phyloP scores from a whole-genome alignment of 2,797 vertebrate species.

The Streptopelia turtur region DNA sequence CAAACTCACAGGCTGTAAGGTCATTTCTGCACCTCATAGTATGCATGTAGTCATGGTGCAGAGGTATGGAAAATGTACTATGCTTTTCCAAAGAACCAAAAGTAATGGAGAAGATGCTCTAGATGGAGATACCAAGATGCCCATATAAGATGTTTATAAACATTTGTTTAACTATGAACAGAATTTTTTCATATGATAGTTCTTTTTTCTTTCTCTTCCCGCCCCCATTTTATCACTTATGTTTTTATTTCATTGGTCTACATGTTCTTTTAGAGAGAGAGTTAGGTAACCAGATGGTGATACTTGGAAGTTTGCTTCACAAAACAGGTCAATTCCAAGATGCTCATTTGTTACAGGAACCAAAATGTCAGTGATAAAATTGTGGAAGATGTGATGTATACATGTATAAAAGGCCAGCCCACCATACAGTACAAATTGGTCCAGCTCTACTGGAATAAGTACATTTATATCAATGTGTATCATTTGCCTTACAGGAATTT shows the following conservation, averaged over 20 bases:
- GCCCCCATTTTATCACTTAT: neutral
- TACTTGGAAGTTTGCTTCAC: neutral
- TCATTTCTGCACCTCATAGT: too few relatives aligned
- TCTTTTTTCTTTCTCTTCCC: neutral
- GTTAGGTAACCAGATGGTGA: neutral
- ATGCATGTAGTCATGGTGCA: accelerated
- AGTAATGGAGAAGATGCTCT: neutral
- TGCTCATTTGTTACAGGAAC: conserved; percentile 9
- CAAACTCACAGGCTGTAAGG: too few relatives aligned
- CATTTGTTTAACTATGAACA: neutral
- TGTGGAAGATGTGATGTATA: neutral
- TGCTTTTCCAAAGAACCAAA: neutral
- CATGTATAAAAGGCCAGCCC: neutral
- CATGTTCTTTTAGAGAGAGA: neutral
- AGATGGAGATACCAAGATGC: neutral
- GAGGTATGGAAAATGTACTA: neutral
- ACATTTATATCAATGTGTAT: neutral
- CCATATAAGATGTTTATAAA: neutral
- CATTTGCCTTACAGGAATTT: neutral
- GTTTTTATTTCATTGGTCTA: neutral
- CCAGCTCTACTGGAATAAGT: neutral
- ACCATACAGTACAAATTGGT: neutral
- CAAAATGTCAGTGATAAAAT: conserved; percentile 40
- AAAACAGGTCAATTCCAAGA: conserved; percentile 37
- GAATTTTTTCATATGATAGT: neutral